phyloP scores from a whole-genome alignment of 1,140 invertebrate genomes.

The Eurosta solidaginis region DNA sequence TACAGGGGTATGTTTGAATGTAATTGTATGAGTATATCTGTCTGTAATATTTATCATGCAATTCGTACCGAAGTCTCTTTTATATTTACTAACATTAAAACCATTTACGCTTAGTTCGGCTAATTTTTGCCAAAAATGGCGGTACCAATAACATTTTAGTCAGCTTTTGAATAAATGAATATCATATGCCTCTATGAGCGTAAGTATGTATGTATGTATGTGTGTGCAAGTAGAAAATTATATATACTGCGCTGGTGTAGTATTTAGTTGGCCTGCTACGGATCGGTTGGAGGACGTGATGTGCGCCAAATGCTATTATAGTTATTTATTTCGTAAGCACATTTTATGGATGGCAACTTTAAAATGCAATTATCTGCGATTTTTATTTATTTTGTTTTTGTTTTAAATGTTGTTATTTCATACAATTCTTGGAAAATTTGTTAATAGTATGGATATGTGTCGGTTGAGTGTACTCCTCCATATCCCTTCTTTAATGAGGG shows the following conservation, averaged over 20 bases:
- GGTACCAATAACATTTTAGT: too few species aligned
- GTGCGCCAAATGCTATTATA: constrained; percentile 15
- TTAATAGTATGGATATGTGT: too few species aligned
- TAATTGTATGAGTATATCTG: too few species aligned
- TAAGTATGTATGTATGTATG: constrained; percentile 35
- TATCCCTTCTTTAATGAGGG: too few species aligned
- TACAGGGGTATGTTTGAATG: too few species aligned
- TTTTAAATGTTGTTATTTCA: neutral
- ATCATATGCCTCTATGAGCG: constrained; percentile 29
- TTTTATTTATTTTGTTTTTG: neutral
- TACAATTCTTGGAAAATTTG: constrained; percentile 1
- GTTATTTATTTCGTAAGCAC: constrained; percentile 33
- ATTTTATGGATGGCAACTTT: constrained; percentile 31
- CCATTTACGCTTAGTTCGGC: too few species aligned
- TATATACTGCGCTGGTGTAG: constrained; percentile 15
- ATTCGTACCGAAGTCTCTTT: too few species aligned
- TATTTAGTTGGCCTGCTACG: constrained; percentile 20
- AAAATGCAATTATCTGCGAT: constrained; percentile 32
- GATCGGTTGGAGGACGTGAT: neutral
- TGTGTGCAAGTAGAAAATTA: too few species aligned
- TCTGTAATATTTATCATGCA: too few species aligned
- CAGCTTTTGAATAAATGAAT: too few species aligned
- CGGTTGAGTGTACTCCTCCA: neutral
- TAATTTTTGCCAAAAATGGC: too few species aligned
- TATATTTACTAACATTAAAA: too few species aligned